Conservation (phyloP, 2,888 invertebrate species). For the Pterostichus madidus region DNA sequence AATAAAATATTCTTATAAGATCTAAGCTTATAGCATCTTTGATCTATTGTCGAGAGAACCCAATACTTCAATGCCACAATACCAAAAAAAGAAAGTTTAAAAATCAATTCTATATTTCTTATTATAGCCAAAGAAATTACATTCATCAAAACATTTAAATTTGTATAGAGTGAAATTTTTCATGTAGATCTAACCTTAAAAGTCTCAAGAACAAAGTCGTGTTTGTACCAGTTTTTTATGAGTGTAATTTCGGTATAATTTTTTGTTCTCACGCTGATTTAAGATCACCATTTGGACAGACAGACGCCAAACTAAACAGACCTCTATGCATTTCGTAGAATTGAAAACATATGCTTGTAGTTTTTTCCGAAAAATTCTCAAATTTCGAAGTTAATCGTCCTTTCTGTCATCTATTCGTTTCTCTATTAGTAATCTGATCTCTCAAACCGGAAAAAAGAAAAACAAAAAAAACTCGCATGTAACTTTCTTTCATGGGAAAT, state of each 20-base stretch:
- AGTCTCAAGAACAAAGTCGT: constrained; percentile 31
- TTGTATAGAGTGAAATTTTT: too few relatives aligned
- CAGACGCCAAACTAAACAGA: neutral
- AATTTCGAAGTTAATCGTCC: constrained; percentile 35
- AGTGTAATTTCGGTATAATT: neutral
- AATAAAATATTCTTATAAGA: too few relatives aligned
- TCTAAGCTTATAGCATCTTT: too few relatives aligned
- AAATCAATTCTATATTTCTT: too few relatives aligned
- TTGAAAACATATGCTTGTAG: constrained; percentile 33
- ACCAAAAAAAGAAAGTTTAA: too few relatives aligned
- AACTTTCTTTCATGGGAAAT: constrained; percentile 10
- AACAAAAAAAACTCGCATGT: constrained; percentile 2
- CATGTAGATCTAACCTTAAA: neutral
- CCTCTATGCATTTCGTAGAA: constrained; percentile 3
- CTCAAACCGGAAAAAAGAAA: constrained; percentile 1
- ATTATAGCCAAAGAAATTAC: neutral
- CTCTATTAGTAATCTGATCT: constrained; percentile 14
- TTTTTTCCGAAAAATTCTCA: constrained; percentile 48
- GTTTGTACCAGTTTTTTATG: constrained; percentile 4
- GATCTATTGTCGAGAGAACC: too few relatives aligned
- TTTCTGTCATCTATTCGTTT: constrained; percentile 20
- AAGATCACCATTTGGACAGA: neutral
- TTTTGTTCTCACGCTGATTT: constrained; percentile 15
- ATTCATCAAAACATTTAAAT: neutral
- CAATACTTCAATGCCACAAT: too few relatives aligned